These are phyloP conservation scores for Catocala nupta DNA, from an alignment of 2,888 invertebrate species.

Conservation along the genomic window DNA sequence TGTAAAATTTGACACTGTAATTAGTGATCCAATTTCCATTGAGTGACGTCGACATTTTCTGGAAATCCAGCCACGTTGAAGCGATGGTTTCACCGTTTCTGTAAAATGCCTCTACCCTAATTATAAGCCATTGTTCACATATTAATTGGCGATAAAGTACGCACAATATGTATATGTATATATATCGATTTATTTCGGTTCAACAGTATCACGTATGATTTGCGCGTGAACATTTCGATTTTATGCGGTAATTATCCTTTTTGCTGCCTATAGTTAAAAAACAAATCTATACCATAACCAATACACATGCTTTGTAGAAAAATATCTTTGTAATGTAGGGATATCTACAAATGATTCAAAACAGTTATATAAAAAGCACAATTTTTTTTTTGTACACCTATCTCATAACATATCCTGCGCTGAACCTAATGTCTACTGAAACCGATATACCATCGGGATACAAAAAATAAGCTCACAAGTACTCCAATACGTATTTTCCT, in stretches of 20 bases:
- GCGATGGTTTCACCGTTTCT: slow-evolving; percentile 7
- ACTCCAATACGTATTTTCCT: too few species aligned
- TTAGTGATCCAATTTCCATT: not conserved
- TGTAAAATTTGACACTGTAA: too few species aligned
- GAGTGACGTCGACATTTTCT: slow-evolving; percentile 7
- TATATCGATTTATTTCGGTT: slow-evolving; percentile 29
- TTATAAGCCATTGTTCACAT: slow-evolving; percentile 48
- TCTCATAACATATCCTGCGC: too few species aligned
- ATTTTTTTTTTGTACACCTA: too few species aligned
- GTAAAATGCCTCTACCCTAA: slow-evolving; percentile 43
- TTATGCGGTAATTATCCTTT: slow-evolving; percentile 23
- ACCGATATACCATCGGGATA: too few species aligned
- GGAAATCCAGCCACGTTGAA: slow-evolving; percentile 7
- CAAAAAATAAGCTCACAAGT: too few species aligned
- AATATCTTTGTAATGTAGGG: too few species aligned
- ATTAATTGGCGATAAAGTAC: slow-evolving; percentile 38
- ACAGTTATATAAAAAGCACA: too few species aligned
- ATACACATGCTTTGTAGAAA: too few species aligned
- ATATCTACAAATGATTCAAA: too few species aligned
- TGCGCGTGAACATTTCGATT: slow-evolving; percentile 32
- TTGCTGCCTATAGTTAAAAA: not conserved
- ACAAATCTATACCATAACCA: not conserved
- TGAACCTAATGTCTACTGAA: too few species aligned
- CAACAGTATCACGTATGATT: slow-evolving; percentile 20
- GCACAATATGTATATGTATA: slow-evolving; percentile 31